These are phyloP conservation scores for Ancistrus triradiatus DNA, from an alignment of 2,113 vertebrate species.

Conservation along the genomic window DNA sequence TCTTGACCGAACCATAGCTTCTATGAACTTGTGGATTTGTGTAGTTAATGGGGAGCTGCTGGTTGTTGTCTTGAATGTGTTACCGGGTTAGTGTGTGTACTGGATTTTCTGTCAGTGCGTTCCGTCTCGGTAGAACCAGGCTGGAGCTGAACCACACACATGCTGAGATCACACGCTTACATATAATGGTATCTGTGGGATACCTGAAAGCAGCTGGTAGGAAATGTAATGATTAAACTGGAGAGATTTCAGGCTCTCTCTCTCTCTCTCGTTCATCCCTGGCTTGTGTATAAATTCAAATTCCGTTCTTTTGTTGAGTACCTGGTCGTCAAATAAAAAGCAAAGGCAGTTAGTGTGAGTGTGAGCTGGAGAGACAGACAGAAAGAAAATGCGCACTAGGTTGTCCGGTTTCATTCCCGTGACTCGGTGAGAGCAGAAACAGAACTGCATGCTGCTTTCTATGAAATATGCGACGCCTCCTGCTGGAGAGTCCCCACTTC, in stretches of 20 bases:
- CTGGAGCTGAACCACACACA: constrained; percentile 39
- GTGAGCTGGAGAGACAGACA: too few species aligned
- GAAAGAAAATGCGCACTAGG: too few species aligned
- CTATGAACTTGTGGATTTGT: too few species aligned
- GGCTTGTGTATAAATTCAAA: too few species aligned
- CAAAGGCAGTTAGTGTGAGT: too few species aligned
- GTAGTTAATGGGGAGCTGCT: too few species aligned
- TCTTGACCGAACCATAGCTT: too few species aligned
- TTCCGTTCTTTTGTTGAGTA: too few species aligned
- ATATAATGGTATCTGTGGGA: constrained; percentile 16
- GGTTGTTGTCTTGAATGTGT: background rate
- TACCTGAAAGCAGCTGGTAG: constrained; percentile 48
- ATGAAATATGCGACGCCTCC: background rate
- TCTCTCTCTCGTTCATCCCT: too few species aligned
- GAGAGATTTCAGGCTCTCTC: too few species aligned
- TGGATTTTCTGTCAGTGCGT: background rate
- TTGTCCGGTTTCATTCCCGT: constrained; percentile 3
- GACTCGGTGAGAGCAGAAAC: constrained; percentile 4
- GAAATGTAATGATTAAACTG: constrained; percentile 57
- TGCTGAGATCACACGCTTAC: constrained; percentile 22
- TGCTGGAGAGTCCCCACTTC: background rate
- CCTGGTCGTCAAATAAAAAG: too few species aligned
- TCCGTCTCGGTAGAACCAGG: constrained; percentile 15
- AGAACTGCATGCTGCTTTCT: background rate
- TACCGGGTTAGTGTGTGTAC: background rate